These are phyloP conservation scores for Masnerella sp. DNA, from an alignment of 2,888 invertebrate genomes.

Conservation along the genomic window DNA sequence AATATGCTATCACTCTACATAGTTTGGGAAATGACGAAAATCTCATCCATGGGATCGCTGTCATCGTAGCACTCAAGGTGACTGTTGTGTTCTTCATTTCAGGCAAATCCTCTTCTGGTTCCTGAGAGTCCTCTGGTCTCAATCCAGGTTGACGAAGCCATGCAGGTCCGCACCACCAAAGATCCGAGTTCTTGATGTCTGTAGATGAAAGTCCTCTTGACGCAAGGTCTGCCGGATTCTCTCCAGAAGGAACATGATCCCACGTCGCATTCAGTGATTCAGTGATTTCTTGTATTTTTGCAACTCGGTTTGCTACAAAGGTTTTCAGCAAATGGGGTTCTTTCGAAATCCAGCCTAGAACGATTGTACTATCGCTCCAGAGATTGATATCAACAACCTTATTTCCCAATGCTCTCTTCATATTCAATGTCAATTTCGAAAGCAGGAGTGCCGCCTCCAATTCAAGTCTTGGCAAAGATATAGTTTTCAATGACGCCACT, in stretches of 20 bases:
- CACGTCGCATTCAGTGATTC: background rate
- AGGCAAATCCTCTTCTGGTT: background rate
- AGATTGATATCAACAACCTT: background rate
- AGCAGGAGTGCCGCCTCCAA: background rate
- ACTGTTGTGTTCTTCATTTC: conserved; percentile 2
- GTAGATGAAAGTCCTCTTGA: conserved; percentile 1
- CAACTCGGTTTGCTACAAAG: conserved; percentile 41
- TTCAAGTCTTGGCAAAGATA: conserved; percentile 7
- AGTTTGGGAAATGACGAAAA: conserved; percentile 6
- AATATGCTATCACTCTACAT: conserved; percentile 2
- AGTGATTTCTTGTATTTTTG: conserved; percentile 16
- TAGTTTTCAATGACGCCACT: conserved; percentile 5
- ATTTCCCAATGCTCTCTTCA: background rate
- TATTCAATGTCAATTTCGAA: background rate
- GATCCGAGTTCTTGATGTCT: background rate
- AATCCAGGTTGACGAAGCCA: background rate
- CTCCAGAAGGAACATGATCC: background rate
- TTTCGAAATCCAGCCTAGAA: conserved; percentile 26
- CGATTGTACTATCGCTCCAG: background rate
- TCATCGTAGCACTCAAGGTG: background rate
- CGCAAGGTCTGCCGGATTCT: background rate
- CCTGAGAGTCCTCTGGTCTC: background rate
- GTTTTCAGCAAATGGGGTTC: conserved; percentile 39
- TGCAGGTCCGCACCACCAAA: background rate
- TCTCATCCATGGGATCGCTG: background rate